phyloP scores from a whole-genome alignment of 2,888 invertebrate genomes.

The Dione juno region DNA sequence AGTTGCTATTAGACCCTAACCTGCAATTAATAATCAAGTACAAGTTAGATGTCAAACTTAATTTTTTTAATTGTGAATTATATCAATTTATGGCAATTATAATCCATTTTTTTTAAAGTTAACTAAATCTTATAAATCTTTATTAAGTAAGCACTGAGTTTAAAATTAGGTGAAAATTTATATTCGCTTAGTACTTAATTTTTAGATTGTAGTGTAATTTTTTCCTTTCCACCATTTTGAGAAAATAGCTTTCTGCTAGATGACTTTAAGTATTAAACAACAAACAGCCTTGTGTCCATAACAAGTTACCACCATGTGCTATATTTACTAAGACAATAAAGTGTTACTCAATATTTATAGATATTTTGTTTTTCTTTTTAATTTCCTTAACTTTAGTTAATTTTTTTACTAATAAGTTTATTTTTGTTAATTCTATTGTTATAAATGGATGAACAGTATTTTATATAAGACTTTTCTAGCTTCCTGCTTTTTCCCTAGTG shows the following conservation, averaged over 20 bases:
- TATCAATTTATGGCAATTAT: not conserved
- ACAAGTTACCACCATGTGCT: conserved; percentile 36
- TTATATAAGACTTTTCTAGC: no score
- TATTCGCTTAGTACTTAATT: not conserved
- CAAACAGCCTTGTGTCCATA: conserved; percentile 29
- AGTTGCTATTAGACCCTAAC: conserved; percentile 22
- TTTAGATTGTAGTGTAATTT: not conserved
- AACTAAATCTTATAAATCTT: not conserved
- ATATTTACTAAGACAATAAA: conserved; percentile 38
- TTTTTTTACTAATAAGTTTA: no score
- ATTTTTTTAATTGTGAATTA: not conserved
- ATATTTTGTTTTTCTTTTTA: not conserved
- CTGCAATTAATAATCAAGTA: conserved; percentile 10
- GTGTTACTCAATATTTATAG: conserved; percentile 19
- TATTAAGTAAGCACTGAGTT: not conserved
- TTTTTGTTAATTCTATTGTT: no score
- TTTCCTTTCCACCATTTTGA: not conserved
- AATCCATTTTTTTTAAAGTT: no score
- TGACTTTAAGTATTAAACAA: conserved; percentile 2
- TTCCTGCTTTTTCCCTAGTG: no score
- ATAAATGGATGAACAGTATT: no score
- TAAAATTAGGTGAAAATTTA: not conserved
- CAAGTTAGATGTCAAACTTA: not conserved
- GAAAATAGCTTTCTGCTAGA: not conserved
- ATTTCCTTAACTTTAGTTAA: not conserved